Conservation (phyloP, 2,888 invertebrate species). For the Corythucha ciliata region DNA sequence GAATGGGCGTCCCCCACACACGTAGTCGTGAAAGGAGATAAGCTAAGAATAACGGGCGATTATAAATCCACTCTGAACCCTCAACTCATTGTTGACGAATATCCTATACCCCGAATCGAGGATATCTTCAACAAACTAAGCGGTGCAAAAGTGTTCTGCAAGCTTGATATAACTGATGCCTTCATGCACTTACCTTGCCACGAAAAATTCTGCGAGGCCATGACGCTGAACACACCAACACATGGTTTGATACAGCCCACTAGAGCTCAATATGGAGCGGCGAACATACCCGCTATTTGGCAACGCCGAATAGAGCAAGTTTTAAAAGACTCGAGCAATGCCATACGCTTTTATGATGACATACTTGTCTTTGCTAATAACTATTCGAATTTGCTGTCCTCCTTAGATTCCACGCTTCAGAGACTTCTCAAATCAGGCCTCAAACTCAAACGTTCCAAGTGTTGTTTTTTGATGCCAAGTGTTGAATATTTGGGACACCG, state of each 20-base stretch:
- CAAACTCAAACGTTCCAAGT: not conserved
- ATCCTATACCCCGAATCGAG: slow-evolving; percentile 19
- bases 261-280: slow-evolving; percentile 20
- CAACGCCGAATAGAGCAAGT: slow-evolving; percentile 22
- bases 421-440: slow-evolving; percentile 2
- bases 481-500: too few species aligned
- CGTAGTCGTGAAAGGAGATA: slow-evolving; percentile 25
- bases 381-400: too few species aligned
- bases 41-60: slow-evolving; percentile 23
- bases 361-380: too few species aligned
- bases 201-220: slow-evolving; percentile 21
- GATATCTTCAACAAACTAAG: slow-evolving; percentile 13
- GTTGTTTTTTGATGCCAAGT: slow-evolving; percentile 6
- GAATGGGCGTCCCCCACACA: slow-evolving; percentile 19
- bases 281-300: slow-evolving; percentile 32
- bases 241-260: slow-evolving; percentile 24
- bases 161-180: slow-evolving; percentile 16
- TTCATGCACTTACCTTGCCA: slow-evolving; percentile 18
- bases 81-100: slow-evolving; percentile 11
- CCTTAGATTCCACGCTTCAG: too few species aligned
- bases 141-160: slow-evolving; percentile 11
- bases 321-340: not conserved
- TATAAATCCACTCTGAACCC: slow-evolving; percentile 15
- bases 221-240: slow-evolving; percentile 26
- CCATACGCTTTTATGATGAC: not conserved